Conservation (phyloP, 2,113 vertebrate species). For the Oreochromis aureus region DNA sequence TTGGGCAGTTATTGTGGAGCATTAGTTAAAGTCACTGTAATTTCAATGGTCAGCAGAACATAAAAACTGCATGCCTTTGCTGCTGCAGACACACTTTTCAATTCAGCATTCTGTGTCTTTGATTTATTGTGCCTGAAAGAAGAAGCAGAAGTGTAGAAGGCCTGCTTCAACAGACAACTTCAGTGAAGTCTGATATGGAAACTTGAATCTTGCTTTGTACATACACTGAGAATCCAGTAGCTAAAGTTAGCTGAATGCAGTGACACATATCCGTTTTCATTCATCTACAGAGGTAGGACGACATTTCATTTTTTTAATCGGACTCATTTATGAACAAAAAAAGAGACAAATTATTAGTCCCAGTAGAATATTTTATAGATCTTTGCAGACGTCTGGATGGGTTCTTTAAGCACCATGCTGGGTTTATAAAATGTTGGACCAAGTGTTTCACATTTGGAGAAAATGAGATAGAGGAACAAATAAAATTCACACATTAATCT, state of each 20-base stretch:
- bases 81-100: background rate
- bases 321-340: background rate
- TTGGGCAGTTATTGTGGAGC: background rate
- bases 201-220: background rate
- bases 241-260: background rate
- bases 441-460: background rate
- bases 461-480: background rate
- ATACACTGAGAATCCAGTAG: background rate
- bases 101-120: background rate
- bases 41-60: background rate
- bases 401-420: background rate
- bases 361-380: background rate
- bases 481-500: background rate
- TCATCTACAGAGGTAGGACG: background rate
- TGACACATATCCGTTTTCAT: background rate
- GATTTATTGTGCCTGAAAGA: background rate
- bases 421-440: background rate
- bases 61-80: background rate
- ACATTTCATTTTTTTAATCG: background rate
- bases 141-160: background rate
- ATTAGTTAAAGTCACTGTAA: background rate
- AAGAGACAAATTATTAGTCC: background rate
- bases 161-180: background rate
- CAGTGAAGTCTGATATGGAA: background rate
- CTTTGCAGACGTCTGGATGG: background rate